Conservation (phyloP, 2,888 invertebrate species). For the Acleris laterana region DNA sequence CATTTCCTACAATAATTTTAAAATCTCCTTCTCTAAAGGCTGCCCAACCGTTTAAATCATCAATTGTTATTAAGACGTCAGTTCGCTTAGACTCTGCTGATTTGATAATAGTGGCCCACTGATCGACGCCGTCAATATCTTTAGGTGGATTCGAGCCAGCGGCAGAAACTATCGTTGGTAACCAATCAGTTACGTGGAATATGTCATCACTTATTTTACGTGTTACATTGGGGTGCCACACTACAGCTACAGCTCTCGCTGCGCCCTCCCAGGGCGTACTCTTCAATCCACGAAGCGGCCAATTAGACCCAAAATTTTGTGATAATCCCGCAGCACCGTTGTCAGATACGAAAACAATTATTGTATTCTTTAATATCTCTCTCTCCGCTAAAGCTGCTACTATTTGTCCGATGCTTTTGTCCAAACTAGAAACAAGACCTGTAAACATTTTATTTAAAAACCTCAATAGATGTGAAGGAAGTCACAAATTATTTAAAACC, state of each 20-base stretch:
- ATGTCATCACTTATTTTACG: constrained; percentile 80
- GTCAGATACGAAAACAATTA: constrained; percentile 92
- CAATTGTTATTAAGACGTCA: constrained; percentile 82
- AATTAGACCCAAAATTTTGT: constrained; percentile 88
- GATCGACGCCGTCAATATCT: constrained; percentile 85
- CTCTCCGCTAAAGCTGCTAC: constrained; percentile 86
- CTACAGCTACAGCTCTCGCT: constrained; percentile 86
- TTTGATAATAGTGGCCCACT: constrained; percentile 84
- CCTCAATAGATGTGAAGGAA: neutral
- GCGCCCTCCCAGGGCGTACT: constrained; percentile 92
- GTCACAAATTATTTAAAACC: constrained; percentile 13
- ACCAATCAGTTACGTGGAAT: constrained; percentile 91
- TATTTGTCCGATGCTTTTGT: constrained; percentile 90
- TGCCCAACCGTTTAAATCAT: constrained; percentile 65
- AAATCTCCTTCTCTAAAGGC: constrained; percentile 58
- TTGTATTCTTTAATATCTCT: constrained; percentile 89
- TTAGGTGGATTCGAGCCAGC: constrained; percentile 52
- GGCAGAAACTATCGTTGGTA: constrained; percentile 86
- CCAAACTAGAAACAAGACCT: constrained; percentile 88
- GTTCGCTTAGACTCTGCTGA: constrained; percentile 64
- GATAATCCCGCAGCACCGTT: constrained; percentile 90
- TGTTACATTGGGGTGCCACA: constrained; percentile 83
- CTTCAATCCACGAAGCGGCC: constrained; percentile 90
- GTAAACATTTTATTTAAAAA: constrained; percentile 47
- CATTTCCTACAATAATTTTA: constrained; percentile 58